Percentiles rank a stretch among this genome's conserved stretches.
phyloP scores from a whole-genome alignment of 1,140 invertebrate species.

The Elymnias hypermnestra region DNA sequence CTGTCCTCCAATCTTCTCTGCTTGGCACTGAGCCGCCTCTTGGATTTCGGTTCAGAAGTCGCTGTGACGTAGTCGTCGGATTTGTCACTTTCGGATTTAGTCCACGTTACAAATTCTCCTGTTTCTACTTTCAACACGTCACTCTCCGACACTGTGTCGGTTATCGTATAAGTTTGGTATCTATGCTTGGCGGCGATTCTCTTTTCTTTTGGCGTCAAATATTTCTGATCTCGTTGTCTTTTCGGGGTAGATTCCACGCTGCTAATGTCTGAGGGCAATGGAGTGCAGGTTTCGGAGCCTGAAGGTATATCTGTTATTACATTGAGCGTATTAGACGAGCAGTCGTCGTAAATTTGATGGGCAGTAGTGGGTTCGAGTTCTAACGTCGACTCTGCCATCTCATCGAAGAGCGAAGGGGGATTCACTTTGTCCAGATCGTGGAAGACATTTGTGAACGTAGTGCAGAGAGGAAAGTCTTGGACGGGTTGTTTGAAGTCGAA shows the following conservation, averaged over 20 bases:
- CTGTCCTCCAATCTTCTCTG: constrained; percentile 82
- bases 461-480: constrained; percentile 60
- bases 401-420: constrained; percentile 88
- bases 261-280: constrained; percentile 74
- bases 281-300: constrained; percentile 64
- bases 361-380: constrained; percentile 71
- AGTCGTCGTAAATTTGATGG: constrained; percentile 76
- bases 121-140: constrained; percentile 40
- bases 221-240: constrained; percentile 68
- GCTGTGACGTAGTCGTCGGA: constrained; percentile 65
- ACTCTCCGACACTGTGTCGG: constrained; percentile 62
- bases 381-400: constrained; percentile 83
- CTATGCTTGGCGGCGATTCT: constrained; percentile 83
- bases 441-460: constrained; percentile 77
- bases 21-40: constrained; percentile 75
- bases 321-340: constrained; percentile 70
- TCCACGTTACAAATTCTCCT: constrained; percentile 63
- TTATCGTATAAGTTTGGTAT: constrained; percentile 87
- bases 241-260: constrained; percentile 85
- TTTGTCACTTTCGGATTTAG: constrained; percentile 60
- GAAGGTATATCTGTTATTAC: constrained; percentile 65
- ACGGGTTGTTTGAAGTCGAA: constrained; percentile 76
- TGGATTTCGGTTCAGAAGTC: constrained; percentile 44
- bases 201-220: constrained; percentile 85
- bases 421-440: constrained; percentile 86